Base-by-base conservation (phyloP, 2,797 vertebrate species). In the Natrix natrix region DNA sequence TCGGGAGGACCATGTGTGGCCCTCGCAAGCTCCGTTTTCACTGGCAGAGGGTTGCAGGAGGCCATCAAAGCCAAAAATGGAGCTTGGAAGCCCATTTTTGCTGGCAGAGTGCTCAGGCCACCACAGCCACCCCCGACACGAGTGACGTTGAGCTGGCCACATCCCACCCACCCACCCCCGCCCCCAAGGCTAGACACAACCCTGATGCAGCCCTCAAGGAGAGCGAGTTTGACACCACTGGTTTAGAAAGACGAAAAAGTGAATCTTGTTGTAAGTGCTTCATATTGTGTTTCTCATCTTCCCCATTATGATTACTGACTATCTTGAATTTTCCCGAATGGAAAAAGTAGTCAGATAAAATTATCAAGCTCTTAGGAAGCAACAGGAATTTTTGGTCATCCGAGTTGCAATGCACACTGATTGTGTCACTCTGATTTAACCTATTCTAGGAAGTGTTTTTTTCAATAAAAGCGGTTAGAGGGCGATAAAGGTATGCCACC, bases 111-210 rank as follows among this genome's bases (percentile, higher is more conserved):
- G 1, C 3, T 61, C 10, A 1, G 24, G 60, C 60, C 60, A 4
- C 24, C 24, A 61, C 24, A 61, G 24, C 8, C 0, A 0, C 60
- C 24, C 24, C 24, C 0, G 24, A 26, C 60, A 26, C 24, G 1
- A 61, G 10, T 61, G 59, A 24, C 2, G 6, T 22, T 1, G 24
- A 61, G 60, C 24, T 61, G 59, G 59, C 8, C 8, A 60, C 2
- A 26, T 10, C 8, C 24, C 8, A n/a, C 10, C 8, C 24, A 8
- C 24, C 3, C 24, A n/a, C n/a, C n/a, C 3, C 3, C 60, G 0
- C 1, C 3, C 7, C 24, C 3, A 0, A 61, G 60, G 24, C 26
- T 3, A 63, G 28, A 63, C 61, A 12, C 61, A 63, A 28, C 10
- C 26, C 61, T 28, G 61, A 63, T 63, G 61, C 2, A 4, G 26